Conservation (phyloP, 30 jellyfish, hydroid and myxozoan genomes). For the Catostylus mosaicus region DNA sequence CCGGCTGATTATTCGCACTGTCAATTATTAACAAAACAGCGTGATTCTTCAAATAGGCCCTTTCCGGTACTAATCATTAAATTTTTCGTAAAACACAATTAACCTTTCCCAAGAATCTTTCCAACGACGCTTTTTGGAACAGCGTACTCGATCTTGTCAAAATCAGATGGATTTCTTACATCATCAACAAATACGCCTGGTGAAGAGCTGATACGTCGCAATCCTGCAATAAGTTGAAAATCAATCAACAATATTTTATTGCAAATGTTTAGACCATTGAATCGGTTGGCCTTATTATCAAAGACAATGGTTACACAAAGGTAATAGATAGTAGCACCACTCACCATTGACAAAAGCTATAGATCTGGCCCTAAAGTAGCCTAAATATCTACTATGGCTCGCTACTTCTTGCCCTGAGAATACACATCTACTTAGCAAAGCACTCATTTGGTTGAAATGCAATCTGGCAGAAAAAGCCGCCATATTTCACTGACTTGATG, state of each 20-base stretch:
- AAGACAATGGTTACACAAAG: neutral
- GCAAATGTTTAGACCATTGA: too few relatives aligned
- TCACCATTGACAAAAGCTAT: neutral
- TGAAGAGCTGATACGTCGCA: neutral
- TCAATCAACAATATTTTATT: too few relatives aligned
- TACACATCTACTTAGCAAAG: neutral
- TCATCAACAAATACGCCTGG: neutral
- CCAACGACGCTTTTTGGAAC: slow-evolving; percentile 55
- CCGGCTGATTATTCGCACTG: neutral
- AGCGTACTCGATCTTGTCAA: slow-evolving; percentile 30
- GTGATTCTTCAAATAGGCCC: neutral
- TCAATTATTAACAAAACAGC: neutral
- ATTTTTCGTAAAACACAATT: too few relatives aligned
- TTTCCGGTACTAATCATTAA: neutral
- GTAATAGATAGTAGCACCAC: neutral
- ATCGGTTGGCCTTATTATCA: neutral
- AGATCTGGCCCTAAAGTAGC: neutral
- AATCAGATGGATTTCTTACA: slow-evolving; percentile 47
- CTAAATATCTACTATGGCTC: neutral
- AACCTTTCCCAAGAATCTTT: slow-evolving; percentile 55
- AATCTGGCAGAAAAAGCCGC: neutral
- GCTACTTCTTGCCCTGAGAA: neutral
- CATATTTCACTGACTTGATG: neutral
- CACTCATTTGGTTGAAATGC: neutral
- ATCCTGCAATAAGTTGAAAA: neutral